A percentile compares a stretch with the other conserved stretches of the same genome.
These are phyloP conservation scores for Oscheius onirici DNA, from an alignment of 2,888 invertebrate species.

Conservation along the genomic window DNA sequence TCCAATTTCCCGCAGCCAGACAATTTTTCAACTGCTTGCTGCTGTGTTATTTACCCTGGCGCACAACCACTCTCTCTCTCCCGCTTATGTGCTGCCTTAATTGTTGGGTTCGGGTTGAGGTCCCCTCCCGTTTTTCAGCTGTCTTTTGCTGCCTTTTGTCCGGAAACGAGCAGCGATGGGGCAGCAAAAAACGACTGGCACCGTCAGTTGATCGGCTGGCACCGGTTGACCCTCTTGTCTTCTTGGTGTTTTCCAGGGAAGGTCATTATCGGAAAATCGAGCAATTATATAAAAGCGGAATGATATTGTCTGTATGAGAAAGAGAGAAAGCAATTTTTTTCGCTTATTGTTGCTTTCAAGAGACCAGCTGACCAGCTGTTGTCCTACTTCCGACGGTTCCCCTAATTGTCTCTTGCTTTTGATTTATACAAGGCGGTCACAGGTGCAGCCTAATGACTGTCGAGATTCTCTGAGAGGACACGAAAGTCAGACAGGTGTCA, in stretches of 20 bases:
- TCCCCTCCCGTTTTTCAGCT: slow-evolving; percentile 23
- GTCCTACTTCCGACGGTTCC: slow-evolving; percentile 6
- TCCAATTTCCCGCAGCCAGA: not conserved
- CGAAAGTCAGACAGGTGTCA: no score
- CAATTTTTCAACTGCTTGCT: not conserved
- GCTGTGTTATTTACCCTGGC: not conserved
- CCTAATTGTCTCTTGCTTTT: slow-evolving; percentile 18
- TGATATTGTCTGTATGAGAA: no score
- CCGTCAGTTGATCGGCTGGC: slow-evolving; percentile 7
- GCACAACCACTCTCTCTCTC: not conserved
- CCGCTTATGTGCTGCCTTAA: slow-evolving; percentile 2
- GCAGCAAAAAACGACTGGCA: slow-evolving; percentile 16
- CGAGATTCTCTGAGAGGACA: no score
- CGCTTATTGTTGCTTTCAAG: not conserved
- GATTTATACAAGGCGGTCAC: slow-evolving; percentile 26
- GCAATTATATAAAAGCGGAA: no score
- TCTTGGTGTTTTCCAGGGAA: not conserved
- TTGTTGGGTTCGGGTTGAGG: slow-evolving; percentile 6
- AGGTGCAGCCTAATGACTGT: not conserved
- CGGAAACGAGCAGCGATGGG: slow-evolving; percentile 5
- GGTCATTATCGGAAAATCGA: no score
- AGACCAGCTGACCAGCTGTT: slow-evolving; percentile 7
- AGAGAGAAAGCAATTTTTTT: no score
- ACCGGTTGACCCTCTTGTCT: slow-evolving; percentile 19
- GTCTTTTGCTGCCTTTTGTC: slow-evolving; percentile 14